phyloP scores from a whole-genome alignment of 2,888 invertebrate species.

The Neelides folsomi region DNA sequence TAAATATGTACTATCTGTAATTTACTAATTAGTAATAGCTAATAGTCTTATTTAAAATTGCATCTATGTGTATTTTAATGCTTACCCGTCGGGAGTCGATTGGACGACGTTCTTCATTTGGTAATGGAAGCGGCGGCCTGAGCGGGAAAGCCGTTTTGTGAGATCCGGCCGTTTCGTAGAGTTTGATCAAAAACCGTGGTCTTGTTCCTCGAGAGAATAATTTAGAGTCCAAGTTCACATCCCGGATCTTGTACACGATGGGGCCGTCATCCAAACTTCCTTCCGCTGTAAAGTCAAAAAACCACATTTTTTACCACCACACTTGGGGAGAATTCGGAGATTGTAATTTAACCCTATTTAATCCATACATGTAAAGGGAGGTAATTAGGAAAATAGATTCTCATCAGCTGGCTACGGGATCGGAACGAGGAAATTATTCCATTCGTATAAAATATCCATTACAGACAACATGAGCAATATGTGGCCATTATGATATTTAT shows the following conservation, averaged over 20 bases:
- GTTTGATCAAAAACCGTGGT: slow-evolving; percentile 21
- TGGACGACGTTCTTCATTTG: slow-evolving; percentile 15
- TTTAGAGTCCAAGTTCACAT: slow-evolving; percentile 14
- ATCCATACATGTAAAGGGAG: too few relatives aligned
- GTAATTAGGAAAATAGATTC: too few relatives aligned
- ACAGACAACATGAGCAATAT: too few relatives aligned
- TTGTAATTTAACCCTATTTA: too few relatives aligned
- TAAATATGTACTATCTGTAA: too few relatives aligned
- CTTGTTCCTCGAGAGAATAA: slow-evolving; percentile 15
- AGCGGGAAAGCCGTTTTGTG: slow-evolving; percentile 23
- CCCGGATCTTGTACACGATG: slow-evolving; percentile 11
- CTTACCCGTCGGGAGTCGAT: slow-evolving; percentile 27
- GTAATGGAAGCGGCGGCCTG: slow-evolving; percentile 21
- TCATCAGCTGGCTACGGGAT: too few relatives aligned
- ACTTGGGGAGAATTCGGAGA: neutral
- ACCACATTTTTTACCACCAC: neutral
- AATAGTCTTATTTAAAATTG: too few relatives aligned
- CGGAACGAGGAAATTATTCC: too few relatives aligned
- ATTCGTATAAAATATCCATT: too few relatives aligned
- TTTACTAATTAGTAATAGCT: too few relatives aligned
- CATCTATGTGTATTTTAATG: too few relatives aligned
- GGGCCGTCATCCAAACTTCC: slow-evolving; percentile 27
- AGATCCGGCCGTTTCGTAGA: slow-evolving; percentile 26
- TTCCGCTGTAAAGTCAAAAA: slow-evolving; percentile 24
- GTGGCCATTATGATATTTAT: too few relatives aligned